phyloP scores from a whole-genome alignment of 2,888 invertebrate species.

The Cylindroiulus punctatus region DNA sequence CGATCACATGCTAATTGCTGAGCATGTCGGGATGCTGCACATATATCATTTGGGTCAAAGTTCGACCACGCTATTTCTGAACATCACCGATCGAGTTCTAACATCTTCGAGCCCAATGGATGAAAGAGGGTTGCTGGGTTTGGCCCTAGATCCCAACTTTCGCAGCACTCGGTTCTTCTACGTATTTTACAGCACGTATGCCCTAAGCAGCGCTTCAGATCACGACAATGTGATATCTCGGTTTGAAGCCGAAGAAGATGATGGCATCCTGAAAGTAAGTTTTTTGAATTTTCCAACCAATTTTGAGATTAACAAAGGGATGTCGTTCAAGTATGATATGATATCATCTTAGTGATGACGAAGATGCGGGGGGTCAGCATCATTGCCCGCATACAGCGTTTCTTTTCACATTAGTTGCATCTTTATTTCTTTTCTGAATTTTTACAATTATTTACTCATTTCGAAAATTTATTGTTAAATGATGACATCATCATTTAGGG shows the following conservation, averaged over 20 bases:
- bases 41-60: not conserved
- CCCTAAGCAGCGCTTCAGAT: not conserved
- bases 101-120: not conserved
- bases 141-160: conserved; percentile 28
- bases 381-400: no score
- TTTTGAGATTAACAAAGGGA: no score
- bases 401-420: no score
- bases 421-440: no score
- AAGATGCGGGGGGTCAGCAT: no score
- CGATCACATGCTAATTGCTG: not conserved
- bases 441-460: no score
- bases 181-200: not conserved
- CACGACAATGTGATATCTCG: conserved; percentile 30
- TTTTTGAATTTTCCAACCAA: no score
- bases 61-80: not conserved
- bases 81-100: not conserved
- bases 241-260: not conserved
- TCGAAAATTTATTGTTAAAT: no score
- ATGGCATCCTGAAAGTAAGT: not conserved
- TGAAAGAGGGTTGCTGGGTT: not conserved
- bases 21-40: not conserved
- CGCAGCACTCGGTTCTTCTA: not conserved
- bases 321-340: no score
- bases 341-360: no score
- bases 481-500: no score